Base-by-base conservation (phyloP, 2,113 vertebrate species). In the Strigops habroptila region DNA sequence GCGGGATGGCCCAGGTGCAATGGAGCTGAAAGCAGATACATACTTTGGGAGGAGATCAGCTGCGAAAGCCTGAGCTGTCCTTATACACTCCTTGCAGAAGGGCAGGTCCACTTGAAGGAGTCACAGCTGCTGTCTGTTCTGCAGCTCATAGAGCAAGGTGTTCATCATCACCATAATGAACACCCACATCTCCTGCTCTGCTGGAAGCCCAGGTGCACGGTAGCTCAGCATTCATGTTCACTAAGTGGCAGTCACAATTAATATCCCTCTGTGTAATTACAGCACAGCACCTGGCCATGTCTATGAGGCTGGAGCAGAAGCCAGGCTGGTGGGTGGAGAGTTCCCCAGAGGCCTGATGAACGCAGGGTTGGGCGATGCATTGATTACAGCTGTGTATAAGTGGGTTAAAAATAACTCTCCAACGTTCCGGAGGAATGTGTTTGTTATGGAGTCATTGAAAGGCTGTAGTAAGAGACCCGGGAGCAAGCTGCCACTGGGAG, bases 341-440 rank as follows among this genome's bases (percentile, higher is more conserved):
- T 86, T 94, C 76, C 93, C 93, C 81, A 95, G 81, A 84, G 91
- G 91, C 74, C 57, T 91, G 62, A 65, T 5, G 15, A 92, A 52
- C 0, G 0, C 0, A 0, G 39, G 74, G 62, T 14, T 82, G 70
- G 67, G 78, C 12, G 0, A 76, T 69, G 86, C 84, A 95, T 94
- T 65, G 78, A 95, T 93, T 96, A 80, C 94, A 97, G 83, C 92
- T 93, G 74, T 89, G 82, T 83, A 71, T 41, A 77, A 79, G 31
- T 28, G 24, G 6, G 21, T 22, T 95, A 97, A 96, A 96, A 96
- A 95, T 96, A 97, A 78, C 91, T 86, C 67, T 76, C 23, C 37
- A 33, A 2, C 89, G 92, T 95, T 79, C 74, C 89, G 79, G 81
- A 92, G 81, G 91, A 97, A 95, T 91, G 89, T 73, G 62, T 95